Evolutionary conservation across 2,888 invertebrate genomes (phyloP).

Genomic region (Corbicula japonica): DNA sequence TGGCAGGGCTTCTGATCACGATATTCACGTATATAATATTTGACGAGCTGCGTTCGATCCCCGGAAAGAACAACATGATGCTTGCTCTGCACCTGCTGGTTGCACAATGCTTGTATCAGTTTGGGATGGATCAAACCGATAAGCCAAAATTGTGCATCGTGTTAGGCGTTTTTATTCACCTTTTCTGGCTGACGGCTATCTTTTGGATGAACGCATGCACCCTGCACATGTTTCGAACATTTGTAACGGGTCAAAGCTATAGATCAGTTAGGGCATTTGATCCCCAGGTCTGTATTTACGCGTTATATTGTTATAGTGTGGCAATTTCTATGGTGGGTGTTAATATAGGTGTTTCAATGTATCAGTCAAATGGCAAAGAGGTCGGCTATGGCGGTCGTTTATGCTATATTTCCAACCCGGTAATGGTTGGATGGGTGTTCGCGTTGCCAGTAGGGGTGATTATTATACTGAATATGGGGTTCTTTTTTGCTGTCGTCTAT

Average conservation of each 20-base stretch:
- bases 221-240: slow-evolving; percentile 68
- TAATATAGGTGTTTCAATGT: slow-evolving; percentile 52
- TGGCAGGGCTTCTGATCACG: slow-evolving; percentile 46
- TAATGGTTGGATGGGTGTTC: slow-evolving; percentile 66
- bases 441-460: slow-evolving; percentile 63
- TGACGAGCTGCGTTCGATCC: slow-evolving; percentile 58
- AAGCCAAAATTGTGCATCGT: slow-evolving; percentile 47
- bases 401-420: slow-evolving; percentile 59
- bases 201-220: slow-evolving; percentile 70
- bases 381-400: slow-evolving; percentile 59
- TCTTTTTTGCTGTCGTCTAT: slow-evolving; percentile 66
- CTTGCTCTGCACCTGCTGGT: slow-evolving; percentile 55
- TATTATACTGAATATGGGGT: slow-evolving; percentile 62
- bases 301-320: slow-evolving; percentile 50
- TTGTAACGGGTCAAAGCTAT: slow-evolving; percentile 65
- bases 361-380: slow-evolving; percentile 43
- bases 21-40: slow-evolving; percentile 60
- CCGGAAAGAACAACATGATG: slow-evolving; percentile 68
- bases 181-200: slow-evolving; percentile 64
- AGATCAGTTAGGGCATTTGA: slow-evolving; percentile 55
- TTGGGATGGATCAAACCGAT: slow-evolving; percentile 58
- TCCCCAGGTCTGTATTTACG: slow-evolving; percentile 58
- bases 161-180: slow-evolving; percentile 59
- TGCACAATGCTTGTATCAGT: slow-evolving; percentile 63
- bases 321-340: slow-evolving; percentile 52